phyloP scores from a whole-genome alignment of 2,113 vertebrate genomes.

The Percopsis transmontana region DNA sequence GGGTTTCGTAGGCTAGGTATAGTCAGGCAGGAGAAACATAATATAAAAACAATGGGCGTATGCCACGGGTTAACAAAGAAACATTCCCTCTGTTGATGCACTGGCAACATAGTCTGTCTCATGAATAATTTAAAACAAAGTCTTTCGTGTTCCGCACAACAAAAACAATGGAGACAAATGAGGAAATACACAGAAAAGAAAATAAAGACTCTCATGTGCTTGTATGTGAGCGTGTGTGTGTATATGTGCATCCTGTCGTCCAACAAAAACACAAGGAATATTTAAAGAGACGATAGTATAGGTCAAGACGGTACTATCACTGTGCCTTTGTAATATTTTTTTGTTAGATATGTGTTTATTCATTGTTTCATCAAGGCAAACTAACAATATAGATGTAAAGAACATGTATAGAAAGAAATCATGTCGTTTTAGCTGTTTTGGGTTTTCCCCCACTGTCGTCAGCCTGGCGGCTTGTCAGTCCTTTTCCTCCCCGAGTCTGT shows the following conservation, averaged over 20 bases:
- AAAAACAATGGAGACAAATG: constrained; percentile 57
- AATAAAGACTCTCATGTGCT: neutral
- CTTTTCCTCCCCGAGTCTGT: too few relatives aligned
- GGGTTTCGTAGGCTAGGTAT: neutral
- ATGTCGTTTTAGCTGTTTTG: too few relatives aligned
- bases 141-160: constrained; percentile 59
- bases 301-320: neutral
- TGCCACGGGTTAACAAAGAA: constrained; percentile 50
- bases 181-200: constrained; percentile 9
- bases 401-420: too few relatives aligned
- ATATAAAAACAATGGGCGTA: constrained; percentile 48
- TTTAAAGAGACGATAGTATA: neutral
- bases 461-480: too few relatives aligned
- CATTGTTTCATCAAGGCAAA: too few relatives aligned
- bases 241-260: neutral
- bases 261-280: neutral
- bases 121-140: constrained; percentile 66
- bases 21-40: neutral
- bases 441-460: too few relatives aligned
- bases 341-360: too few relatives aligned
- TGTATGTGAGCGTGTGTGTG: constrained; percentile 10
- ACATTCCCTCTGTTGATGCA: constrained; percentile 61
- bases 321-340: too few relatives aligned
- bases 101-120: constrained; percentile 59
- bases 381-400: too few relatives aligned